phyloP scores from a whole-genome alignment of 2,888 invertebrate genomes.

The Dromius quadrimaculatus region DNA sequence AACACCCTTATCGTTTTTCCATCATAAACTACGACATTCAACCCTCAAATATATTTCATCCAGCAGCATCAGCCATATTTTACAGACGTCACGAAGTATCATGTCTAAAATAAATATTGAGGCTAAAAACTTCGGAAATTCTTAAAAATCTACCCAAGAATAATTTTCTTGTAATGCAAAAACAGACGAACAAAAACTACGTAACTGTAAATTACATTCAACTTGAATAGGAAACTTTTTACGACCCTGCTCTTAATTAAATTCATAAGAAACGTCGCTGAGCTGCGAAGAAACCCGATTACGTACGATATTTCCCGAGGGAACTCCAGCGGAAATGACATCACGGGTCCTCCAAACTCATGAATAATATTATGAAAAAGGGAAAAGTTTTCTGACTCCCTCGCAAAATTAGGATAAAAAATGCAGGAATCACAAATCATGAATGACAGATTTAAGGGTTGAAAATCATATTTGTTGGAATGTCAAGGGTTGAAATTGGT shows the following conservation, averaged over 20 bases:
- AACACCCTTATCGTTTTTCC: too few species aligned
- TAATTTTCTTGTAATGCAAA: constrained; percentile 20
- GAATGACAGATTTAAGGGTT: constrained; percentile 39
- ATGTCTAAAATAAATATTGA: too few species aligned
- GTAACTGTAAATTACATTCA: constrained; percentile 43
- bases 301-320: constrained; percentile 52
- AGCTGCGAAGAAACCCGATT: constrained; percentile 47
- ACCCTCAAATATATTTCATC: too few species aligned
- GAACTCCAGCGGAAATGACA: constrained; percentile 47
- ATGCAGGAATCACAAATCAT: constrained; percentile 21
- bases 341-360: constrained; percentile 43
- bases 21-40: too few species aligned
- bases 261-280: constrained; percentile 57
- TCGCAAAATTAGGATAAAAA: constrained; percentile 49
- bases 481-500: too few species aligned
- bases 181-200: constrained; percentile 37
- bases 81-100: too few species aligned
- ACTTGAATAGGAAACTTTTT: constrained; percentile 52
- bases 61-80: too few species aligned
- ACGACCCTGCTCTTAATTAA: constrained; percentile 59
- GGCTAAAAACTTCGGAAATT: too few species aligned
- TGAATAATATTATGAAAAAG: constrained; percentile 50
- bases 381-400: constrained; percentile 37
- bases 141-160: too few species aligned
- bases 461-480: too few species aligned